Percentiles rank a stretch among this genome's conserved stretches.
Evolutionary conservation across 2,113 vertebrate species (phyloP).

Genomic region (Nyctibius bracteatus): DNA sequence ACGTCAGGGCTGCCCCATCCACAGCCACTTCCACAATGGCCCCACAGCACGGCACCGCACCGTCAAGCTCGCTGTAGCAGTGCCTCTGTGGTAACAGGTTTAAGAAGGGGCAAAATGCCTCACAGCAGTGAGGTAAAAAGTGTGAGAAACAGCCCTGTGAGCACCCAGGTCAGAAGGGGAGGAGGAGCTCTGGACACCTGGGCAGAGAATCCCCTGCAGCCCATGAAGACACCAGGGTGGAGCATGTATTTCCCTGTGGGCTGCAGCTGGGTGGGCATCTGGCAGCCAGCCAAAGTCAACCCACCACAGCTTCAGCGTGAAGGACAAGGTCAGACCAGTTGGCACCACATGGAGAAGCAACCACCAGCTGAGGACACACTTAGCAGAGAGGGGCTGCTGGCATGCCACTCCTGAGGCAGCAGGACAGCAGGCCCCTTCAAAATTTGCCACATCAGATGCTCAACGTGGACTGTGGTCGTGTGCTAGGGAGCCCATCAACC

Average conservation of each 20-base stretch:
- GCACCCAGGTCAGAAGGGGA: not conserved
- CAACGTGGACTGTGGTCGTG: accelerated
- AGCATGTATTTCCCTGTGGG: not conserved
- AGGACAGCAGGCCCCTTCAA: not conserved
- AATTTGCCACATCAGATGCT: not conserved
- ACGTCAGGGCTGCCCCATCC: not conserved
- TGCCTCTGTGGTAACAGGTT: not conserved
- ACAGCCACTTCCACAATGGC: not conserved
- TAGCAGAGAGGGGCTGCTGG: not conserved
- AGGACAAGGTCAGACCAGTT: not conserved
- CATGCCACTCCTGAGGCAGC: not conserved
- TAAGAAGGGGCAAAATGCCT: not conserved
- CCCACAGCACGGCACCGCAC: not conserved
- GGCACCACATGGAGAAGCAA: not conserved
- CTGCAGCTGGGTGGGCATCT: not conserved
- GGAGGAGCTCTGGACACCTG: accelerated
- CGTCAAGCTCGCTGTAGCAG: accelerated
- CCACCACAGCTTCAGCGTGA: not conserved
- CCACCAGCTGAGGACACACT: not conserved
- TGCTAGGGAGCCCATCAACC: not conserved
- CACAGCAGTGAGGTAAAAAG: not conserved
- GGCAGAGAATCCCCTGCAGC: not conserved
- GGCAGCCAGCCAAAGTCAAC: not conserved
- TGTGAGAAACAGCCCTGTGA: not conserved
- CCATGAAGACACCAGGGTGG: accelerated